Conservation (phyloP, 2,113 vertebrate species). For the Centrocercus urophasianus region DNA sequence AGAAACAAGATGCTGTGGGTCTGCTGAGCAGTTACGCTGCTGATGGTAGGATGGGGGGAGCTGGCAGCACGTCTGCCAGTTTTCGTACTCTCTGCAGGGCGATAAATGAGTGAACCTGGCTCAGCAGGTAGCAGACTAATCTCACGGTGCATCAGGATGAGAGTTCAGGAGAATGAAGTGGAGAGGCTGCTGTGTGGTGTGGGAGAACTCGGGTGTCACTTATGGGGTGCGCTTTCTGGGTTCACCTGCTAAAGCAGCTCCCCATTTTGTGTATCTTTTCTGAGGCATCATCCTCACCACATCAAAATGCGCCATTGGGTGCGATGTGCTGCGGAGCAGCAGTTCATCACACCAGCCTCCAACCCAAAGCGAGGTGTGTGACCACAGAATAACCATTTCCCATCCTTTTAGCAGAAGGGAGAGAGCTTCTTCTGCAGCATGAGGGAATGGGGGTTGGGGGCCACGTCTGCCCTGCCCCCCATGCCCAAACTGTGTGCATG, state of each 20-base stretch:
- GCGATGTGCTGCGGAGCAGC: accelerated
- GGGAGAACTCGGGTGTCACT: background rate
- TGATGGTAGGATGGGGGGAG: background rate
- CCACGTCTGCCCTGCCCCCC: accelerated
- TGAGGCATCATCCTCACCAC: background rate
- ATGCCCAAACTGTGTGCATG: accelerated
- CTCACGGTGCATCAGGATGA: background rate
- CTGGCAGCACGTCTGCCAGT: background rate
- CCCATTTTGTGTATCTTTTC: background rate
- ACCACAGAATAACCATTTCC: background rate
- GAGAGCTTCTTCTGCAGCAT: accelerated
- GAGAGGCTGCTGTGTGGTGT: background rate
- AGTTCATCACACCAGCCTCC: accelerated
- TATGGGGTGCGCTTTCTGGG: background rate
- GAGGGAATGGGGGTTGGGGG: background rate
- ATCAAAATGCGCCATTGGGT: accelerated
- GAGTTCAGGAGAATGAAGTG: background rate
- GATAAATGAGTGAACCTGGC: background rate
- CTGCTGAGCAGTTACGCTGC: background rate
- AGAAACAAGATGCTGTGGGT: background rate
- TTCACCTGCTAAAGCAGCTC: background rate
- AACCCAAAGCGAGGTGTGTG: accelerated
- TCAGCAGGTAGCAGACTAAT: background rate
- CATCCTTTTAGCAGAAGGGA: background rate
- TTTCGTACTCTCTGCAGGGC: background rate